Evolutionary conservation across 2,888 invertebrate species (phyloP).

Genomic region (Diarsia mendica): DNA sequence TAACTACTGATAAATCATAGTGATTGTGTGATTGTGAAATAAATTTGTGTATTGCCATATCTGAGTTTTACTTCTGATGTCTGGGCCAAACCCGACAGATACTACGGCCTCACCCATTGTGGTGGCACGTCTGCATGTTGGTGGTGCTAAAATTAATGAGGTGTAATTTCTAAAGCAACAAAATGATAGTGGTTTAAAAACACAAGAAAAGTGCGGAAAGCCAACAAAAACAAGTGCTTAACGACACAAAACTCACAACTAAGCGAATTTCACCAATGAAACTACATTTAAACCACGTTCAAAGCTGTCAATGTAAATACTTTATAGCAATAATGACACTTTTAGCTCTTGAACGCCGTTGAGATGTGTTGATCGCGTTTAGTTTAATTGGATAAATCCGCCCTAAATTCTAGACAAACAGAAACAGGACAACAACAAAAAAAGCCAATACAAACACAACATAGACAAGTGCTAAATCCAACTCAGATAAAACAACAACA

Average conservation of each 20-base stretch:
- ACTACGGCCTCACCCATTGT: slow-evolving; percentile 79
- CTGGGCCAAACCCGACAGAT: no score
- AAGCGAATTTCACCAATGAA: not conserved
- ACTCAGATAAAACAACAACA: slow-evolving; percentile 18
- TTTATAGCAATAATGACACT: not conserved
- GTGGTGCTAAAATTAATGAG: slow-evolving; percentile 74
- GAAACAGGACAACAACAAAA: slow-evolving; percentile 16
- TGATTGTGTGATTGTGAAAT: no score
- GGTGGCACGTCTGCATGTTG: slow-evolving; percentile 89
- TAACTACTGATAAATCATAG: no score
- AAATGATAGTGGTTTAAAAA: not conserved
- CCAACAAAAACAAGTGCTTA: not conserved
- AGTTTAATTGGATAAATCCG: not conserved
- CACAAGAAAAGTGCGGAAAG: not conserved
- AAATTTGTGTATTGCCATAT: no score
- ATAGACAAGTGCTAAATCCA: slow-evolving; percentile 18
- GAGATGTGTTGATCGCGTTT: no score
- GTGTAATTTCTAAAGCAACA: no score
- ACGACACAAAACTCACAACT: not conserved
- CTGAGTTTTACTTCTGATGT: no score
- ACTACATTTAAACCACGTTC: not conserved
- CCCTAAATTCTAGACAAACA: not conserved
- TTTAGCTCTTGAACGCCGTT: not conserved
- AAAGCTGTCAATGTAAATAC: not conserved
- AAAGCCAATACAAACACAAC: slow-evolving; percentile 22